Base-by-base conservation (phyloP, 2,888 invertebrate genomes). In the Ophion ventricosus region DNA sequence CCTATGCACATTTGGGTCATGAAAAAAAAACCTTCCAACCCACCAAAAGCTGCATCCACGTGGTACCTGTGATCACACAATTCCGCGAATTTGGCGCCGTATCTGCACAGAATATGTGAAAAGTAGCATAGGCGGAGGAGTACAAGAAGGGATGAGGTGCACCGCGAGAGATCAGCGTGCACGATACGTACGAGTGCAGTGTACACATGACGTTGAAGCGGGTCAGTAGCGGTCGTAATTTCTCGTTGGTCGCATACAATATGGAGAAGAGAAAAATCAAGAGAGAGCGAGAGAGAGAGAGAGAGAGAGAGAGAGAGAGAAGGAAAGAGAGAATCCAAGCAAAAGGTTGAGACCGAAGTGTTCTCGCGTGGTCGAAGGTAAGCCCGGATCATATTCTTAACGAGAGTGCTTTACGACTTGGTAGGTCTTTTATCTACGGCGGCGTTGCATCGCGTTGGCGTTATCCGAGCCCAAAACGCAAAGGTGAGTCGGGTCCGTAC, bases 331-430 rank as follows among this genome's bases (percentile, higher is more conserved):
- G 59, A 79, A 74, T 70, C 59, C 26, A 80, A 80, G 80, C 66
- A 67, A 76, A 66, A 84, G 76, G 72, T 79, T 57, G 74, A 82
- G 76, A 72, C 59, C 43, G 40, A 79, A 81, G 85, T 84, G 82
- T 85, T 80, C 83, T 88, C 88, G 89, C 89, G 88, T 90, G 90
- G 90, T 89, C 89, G 91, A 92, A 91, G 89, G 91, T 89, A 90
- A 91, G 90, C 89, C 91, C 92, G 92, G 92, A 92, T 93, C 92
- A 92, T 92, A 93, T 93, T 93, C 92, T 93, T 93, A 93, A 92
- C 92, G 91, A 92, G 92, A 92, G 91, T 92, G 91, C 89, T 93
- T 92, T 93, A 93, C 90, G 92, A 90, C 87, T 87, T 87, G 87
- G 57, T 89, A 89, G 90, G 87, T 87, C 90, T 90, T 92, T 92